Percentiles rank a stretch among this genome's conserved stretches.
Conservation (phyloP, 2,797 vertebrate species). For the Clarias platycephalus region DNA sequence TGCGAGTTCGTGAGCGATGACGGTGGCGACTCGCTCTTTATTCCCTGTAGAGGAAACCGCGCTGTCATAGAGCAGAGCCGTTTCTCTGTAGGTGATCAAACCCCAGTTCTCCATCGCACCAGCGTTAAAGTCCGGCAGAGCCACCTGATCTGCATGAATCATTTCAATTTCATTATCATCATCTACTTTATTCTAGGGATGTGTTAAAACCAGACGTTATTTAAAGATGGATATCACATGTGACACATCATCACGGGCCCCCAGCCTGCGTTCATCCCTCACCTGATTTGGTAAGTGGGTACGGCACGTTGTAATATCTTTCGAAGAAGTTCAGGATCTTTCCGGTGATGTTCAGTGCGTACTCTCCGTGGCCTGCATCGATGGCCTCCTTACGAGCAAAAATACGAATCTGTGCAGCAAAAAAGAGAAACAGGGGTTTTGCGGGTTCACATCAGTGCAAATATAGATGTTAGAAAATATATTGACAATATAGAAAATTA, state of each 20-base stretch:
- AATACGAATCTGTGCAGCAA: slow-evolving; percentile 80
- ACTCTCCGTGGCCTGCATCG: slow-evolving; percentile 65
- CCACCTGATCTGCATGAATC: slow-evolving; percentile 73
- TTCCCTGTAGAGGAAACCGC: slow-evolving; percentile 72
- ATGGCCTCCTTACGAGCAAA: slow-evolving; percentile 84
- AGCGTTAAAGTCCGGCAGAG: slow-evolving; percentile 76
- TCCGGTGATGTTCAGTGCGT: slow-evolving; percentile 77
- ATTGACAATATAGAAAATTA: background rate
- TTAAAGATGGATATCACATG: background rate
- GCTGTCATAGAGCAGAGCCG: slow-evolving; percentile 66
- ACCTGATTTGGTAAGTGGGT: slow-evolving; percentile 91
- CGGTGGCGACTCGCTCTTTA: slow-evolving; percentile 75
- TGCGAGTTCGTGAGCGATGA: slow-evolving; percentile 67
- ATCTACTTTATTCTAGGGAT: background rate
- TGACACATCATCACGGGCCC: background rate
- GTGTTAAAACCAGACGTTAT: background rate
- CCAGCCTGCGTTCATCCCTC: slow-evolving; percentile 42
- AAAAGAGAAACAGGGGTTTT: background rate
- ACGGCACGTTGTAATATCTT: slow-evolving; percentile 68
- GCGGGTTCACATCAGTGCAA: background rate
- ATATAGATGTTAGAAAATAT: too few relatives aligned
- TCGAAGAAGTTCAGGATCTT: slow-evolving; percentile 85
- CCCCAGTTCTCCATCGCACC: slow-evolving; percentile 88
- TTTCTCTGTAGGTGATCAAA: slow-evolving; percentile 83
- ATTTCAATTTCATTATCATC: background rate